Evolutionary conservation across 1,140 invertebrate species (phyloP), one percentile per base, ranked within the genome.

Genomic region (Neuroterus valhalla): DNA sequence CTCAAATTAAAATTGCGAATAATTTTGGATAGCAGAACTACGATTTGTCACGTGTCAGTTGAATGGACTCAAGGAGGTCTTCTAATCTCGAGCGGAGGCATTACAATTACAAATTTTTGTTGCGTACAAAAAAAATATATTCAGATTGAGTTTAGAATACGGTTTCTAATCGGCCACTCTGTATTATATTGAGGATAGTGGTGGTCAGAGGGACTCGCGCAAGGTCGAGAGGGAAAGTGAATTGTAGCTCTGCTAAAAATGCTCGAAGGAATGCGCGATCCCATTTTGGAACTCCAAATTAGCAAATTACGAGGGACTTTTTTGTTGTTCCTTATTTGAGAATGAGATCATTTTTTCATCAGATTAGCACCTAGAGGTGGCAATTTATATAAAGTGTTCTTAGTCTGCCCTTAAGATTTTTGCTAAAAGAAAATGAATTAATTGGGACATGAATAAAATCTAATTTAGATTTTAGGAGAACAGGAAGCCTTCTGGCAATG

Each of bases 151-250:
- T 23, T 12, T 5, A 31, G 11, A 62, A 38, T 38, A 8, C 31
- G 31, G 6, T 1, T 62, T 62, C 26, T 62, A 62, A 62, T 31
- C 15, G 3, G 52, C 14, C 52, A 62, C 52, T 62, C 23, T 62
- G 11, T 62, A 62, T 62, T 21, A 62, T 62, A 5, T 62, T 31
- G 10, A 31, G 52, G 15, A 62, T 15, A 31, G 21, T 26, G 12
- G n/a, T 11, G 23, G 14, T 11, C 26, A 62, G 52, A 62, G 52
- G 31, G 23, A 62, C 26, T 62, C 21, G 52, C 52, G 12, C 52
- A 62, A 62, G 23, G 52, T 23, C 52, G 52, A 23, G 52, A 62
- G 52, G 26, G 52, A 62, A 62, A 62, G 52, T 62, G 52, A 26
- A 62, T 62, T 21, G 23, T 31, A 55, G 21, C 23, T n/a, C 5